These are phyloP conservation scores for Hypotaenidia philippensis DNA, from an alignment of 2,797 vertebrate species.

Conservation along the genomic window DNA sequence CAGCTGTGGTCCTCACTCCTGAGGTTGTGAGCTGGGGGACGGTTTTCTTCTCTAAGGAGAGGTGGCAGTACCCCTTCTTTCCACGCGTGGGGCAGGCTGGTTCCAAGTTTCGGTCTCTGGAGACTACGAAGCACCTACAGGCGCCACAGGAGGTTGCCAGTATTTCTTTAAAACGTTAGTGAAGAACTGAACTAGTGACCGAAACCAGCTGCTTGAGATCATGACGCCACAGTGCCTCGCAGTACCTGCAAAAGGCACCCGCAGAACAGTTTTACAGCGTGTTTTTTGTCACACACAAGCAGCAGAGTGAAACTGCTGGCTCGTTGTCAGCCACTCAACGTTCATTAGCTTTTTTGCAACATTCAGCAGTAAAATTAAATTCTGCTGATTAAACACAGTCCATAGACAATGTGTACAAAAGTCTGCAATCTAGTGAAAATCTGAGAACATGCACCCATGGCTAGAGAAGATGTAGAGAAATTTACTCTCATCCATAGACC, in stretches of 20 bases:
- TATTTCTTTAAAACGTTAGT: not conserved
- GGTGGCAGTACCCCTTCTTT: accelerated
- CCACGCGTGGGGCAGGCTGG: accelerated
- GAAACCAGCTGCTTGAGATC: not conserved
- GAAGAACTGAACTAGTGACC: not conserved
- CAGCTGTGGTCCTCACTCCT: accelerated
- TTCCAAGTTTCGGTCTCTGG: accelerated
- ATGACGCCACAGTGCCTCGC: accelerated
- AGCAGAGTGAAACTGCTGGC: not conserved
- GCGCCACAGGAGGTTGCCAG: accelerated
- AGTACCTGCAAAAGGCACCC: not conserved
- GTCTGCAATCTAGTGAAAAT: not conserved
- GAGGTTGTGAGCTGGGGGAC: accelerated
- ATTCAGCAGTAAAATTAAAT: accelerated
- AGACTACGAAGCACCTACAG: accelerated
- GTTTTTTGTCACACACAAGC: not conserved
- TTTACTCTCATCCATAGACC: accelerated
- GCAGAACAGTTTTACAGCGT: not conserved
- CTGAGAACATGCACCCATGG: accelerated
- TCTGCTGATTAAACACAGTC: not conserved
- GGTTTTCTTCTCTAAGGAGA: accelerated
- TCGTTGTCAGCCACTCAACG: accelerated
- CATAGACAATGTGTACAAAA: not conserved
- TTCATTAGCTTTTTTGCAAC: not conserved
- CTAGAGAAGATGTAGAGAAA: not conserved